Percentiles rank a stretch among this genome's conserved stretches.
phyloP scores from a whole-genome alignment of 2,888 invertebrate genomes.

The Acronicta psi region DNA sequence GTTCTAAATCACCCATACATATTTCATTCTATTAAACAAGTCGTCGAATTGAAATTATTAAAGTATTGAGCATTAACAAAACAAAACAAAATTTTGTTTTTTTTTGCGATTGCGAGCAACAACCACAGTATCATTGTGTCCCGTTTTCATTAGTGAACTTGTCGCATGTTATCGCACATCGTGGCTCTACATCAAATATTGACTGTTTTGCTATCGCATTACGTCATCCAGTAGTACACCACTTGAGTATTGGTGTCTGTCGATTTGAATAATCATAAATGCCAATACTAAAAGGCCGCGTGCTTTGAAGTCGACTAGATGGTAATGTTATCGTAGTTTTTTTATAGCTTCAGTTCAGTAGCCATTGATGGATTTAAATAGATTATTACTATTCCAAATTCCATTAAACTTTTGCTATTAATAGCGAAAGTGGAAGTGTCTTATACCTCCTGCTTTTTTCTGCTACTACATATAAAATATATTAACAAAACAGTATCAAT shows the following conservation, averaged over 20 bases:
- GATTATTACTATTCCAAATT: constrained; percentile 3
- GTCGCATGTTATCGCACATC: constrained; percentile 76
- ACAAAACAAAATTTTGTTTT: constrained; percentile 39
- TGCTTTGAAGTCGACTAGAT: constrained; percentile 36
- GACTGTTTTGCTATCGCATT: constrained; percentile 82
- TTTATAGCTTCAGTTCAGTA: constrained; percentile 6
- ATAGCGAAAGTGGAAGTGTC: neutral
- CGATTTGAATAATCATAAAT: constrained; percentile 56
- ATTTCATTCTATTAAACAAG: no score
- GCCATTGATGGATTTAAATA: constrained; percentile 28
- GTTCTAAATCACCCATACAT: no score
- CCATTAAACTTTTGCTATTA: neutral
- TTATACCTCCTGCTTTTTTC: neutral
- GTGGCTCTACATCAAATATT: constrained; percentile 83
- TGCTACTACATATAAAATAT: no score
- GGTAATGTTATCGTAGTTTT: constrained; percentile 17
- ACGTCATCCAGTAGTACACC: constrained; percentile 77
- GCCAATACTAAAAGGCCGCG: constrained; percentile 50
- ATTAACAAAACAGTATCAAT: no score
- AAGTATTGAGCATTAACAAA: constrained; percentile 32
- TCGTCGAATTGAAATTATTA: no score
- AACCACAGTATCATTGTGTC: constrained; percentile 68
- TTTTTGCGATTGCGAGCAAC: constrained; percentile 26
- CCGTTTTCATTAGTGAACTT: constrained; percentile 84
- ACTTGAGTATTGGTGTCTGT: constrained; percentile 60